Evolutionary conservation across 2,797 vertebrate genomes (phyloP), one percentile per base, ranked within the genome.

Genomic region (Lophius americanus): DNA sequence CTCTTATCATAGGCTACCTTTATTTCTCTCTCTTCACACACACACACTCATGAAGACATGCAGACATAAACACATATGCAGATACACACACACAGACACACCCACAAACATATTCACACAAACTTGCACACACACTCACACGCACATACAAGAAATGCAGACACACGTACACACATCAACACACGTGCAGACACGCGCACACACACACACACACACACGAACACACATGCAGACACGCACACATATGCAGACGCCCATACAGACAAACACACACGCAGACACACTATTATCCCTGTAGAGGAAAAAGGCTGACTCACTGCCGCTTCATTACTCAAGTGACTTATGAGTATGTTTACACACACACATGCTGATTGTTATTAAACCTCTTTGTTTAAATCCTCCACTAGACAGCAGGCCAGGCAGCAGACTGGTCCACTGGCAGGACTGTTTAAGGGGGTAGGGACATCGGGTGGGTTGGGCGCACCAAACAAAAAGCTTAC

Each of bases 351-450:
- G 77, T 92, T 92, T 92, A 84, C 86, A 82, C 75, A 84, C 85
- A 84, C 83, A 83, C 85, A 85, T 82, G 63, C 83, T 89, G 89
- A 92, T 89, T 88, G 84, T 89, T 89, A 90, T 89, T 88, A 92
- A 92, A 85, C 82, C 66, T 88, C 87, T 91, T 89, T 91, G 85
- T 85, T 87, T 87, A 90, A 92, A 89, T 92, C 82, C 70, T 60
- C 51, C 81, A 76, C 75, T 76, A 76, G 83, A 88, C 81, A 83
- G 75, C 51, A 51, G 35, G 61, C 68, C 64, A 48, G 56, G 64
- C 72, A 78, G 63, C 8, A 41, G 65, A 59, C 61, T 64, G 61
- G 76, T 74, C 79, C 78, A 75, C 71, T 73, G 57, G 67, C 79
- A 74, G 62, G 65, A 70, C 50, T 66, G 68, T 11, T 49, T 49